A percentile compares a stretch with the other conserved stretches of the same genome.
Evolutionary conservation across 2,113 vertebrate genomes (phyloP).

Genomic region (Chaenogobius annularis): DNA sequence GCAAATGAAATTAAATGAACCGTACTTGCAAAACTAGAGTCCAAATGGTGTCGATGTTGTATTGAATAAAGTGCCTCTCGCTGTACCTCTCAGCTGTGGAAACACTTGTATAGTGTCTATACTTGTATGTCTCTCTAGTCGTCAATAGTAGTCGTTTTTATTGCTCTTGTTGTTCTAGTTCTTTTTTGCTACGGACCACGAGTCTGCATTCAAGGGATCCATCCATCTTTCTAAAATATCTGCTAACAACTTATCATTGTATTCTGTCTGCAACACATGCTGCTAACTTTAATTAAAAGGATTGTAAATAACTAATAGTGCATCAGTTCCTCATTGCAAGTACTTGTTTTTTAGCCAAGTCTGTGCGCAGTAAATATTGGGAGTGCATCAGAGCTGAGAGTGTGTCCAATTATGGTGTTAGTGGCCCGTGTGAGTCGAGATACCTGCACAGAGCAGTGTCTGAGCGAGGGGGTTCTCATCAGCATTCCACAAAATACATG

Average conservation of each 20-base stretch:
- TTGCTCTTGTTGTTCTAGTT: too few species aligned
- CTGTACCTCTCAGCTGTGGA: too few species aligned
- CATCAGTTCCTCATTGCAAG: neutral
- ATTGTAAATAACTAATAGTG: neutral
- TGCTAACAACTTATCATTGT: neutral
- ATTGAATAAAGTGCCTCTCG: too few species aligned
- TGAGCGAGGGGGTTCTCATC: neutral
- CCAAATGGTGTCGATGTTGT: too few species aligned
- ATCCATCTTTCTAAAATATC: neutral
- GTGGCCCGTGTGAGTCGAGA: conserved; percentile 8
- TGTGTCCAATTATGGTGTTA: conserved; percentile 34
- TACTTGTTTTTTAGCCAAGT: conserved; percentile 15
- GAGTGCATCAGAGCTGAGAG: conserved; percentile 24
- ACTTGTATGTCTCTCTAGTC: too few species aligned
- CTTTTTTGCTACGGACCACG: too few species aligned
- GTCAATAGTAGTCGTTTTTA: too few species aligned
- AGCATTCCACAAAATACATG: conserved; percentile 11
- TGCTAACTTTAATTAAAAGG: neutral
- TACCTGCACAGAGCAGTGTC: conserved; percentile 21
- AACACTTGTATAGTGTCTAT: too few species aligned
- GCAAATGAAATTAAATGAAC: too few species aligned
- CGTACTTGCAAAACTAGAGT: too few species aligned
- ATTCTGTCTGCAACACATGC: too few species aligned
- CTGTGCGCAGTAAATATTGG: conserved; percentile 30
- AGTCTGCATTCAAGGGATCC: too few species aligned